A percentile compares a stretch with the other conserved stretches of the same genome.
phyloP scores from a whole-genome alignment of 2,113 vertebrate species.

The Epinephelus moara region DNA sequence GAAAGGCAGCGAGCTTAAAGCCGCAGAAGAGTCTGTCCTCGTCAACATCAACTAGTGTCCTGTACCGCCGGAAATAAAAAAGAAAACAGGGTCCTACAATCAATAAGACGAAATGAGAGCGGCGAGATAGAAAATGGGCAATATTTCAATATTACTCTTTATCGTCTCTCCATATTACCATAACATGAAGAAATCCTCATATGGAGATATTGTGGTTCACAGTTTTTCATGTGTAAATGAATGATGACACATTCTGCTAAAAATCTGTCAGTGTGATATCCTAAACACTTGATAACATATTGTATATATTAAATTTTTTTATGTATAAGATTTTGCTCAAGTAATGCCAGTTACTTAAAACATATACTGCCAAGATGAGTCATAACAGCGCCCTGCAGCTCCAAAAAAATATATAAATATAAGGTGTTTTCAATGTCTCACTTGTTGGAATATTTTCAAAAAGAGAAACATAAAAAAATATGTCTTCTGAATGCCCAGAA shows the following conservation, averaged over 20 bases:
- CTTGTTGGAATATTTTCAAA: neutral
- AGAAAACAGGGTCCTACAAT: constrained; percentile 32
- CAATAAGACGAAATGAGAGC: constrained; percentile 46
- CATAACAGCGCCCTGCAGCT: constrained; percentile 35
- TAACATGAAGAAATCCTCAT: constrained; percentile 33
- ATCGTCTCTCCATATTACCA: constrained; percentile 32
- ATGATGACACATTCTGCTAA: constrained; percentile 46
- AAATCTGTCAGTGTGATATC: constrained; percentile 51
- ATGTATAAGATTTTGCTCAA: constrained; percentile 15
- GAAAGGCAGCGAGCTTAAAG: constrained; percentile 41
- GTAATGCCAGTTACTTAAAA: constrained; percentile 22
- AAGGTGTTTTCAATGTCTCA: neutral
- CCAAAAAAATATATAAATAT: neutral
- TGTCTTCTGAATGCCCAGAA: neutral
- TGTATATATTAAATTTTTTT: neutral
- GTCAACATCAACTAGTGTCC: constrained; percentile 28
- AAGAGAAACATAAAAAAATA: constrained; percentile 3
- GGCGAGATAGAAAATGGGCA: constrained; percentile 15
- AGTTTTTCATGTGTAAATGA: constrained; percentile 52
- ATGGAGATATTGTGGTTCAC: constrained; percentile 42
- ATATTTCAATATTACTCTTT: constrained; percentile 26
- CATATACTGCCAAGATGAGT: constrained; percentile 31
- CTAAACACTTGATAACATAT: constrained; percentile 28
- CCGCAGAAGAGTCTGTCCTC: constrained; percentile 19
- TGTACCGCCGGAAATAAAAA: constrained; percentile 37